phyloP scores from a whole-genome alignment of 2,113 vertebrate genomes.

The Pampusana beccarii region DNA sequence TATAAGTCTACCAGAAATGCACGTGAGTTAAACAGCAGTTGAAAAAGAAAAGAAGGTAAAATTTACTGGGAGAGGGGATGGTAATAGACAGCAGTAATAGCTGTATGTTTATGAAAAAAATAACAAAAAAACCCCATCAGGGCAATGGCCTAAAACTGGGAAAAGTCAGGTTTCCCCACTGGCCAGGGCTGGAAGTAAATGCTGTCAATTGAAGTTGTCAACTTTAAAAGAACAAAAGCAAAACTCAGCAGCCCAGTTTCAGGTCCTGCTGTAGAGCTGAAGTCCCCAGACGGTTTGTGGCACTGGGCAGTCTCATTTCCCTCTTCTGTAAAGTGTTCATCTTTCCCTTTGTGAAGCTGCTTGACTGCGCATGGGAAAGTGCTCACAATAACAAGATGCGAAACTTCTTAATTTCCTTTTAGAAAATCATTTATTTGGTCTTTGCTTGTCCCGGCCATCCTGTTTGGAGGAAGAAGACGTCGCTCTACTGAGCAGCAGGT shows the following conservation, averaged over 20 bases:
- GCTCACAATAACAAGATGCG: neutral
- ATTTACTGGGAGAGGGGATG: neutral
- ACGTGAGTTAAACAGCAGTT: neutral
- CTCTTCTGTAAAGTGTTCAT: neutral
- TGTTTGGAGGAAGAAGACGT: neutral
- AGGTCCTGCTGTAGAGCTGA: neutral
- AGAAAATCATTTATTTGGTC: neutral
- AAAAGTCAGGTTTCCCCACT: neutral
- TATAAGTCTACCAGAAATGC: neutral
- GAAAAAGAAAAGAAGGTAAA: neutral
- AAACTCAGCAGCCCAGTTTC: neutral
- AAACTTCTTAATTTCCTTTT: neutral
- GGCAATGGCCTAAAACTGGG: neutral
- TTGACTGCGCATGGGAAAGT: neutral
- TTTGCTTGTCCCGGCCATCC: neutral
- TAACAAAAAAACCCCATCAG: neutral
- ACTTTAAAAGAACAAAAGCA: neutral
- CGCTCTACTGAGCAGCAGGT: fast-evolving
- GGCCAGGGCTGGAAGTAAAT: neutral
- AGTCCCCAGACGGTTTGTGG: neutral
- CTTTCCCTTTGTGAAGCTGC: constrained; percentile 1
- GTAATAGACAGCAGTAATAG: neutral
- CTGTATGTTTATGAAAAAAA: neutral
- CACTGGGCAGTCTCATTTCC: neutral
- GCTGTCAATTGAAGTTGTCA: neutral